phyloP scores from a whole-genome alignment of 2,888 invertebrate species.

The Napeogenes inachia region DNA sequence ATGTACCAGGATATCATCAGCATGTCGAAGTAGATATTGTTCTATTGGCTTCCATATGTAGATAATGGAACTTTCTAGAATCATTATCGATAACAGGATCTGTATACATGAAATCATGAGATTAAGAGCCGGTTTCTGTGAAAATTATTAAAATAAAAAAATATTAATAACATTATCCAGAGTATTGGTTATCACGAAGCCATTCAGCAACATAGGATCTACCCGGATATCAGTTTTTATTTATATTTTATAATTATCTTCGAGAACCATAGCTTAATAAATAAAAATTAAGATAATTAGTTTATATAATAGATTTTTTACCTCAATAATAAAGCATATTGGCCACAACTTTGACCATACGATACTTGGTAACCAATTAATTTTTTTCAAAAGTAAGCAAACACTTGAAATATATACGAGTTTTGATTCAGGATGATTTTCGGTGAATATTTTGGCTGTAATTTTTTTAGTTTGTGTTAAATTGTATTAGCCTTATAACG shows the following conservation, averaged over 20 bases:
- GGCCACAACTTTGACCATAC: constrained; percentile 26
- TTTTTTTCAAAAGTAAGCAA: constrained; percentile 40
- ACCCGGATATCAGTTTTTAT: too few relatives aligned
- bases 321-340: constrained; percentile 24
- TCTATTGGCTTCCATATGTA: constrained; percentile 46
- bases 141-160: too few relatives aligned
- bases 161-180: too few relatives aligned
- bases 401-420: constrained; percentile 43
- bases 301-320: background rate
- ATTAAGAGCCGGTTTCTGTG: too few relatives aligned
- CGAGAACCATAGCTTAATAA: too few relatives aligned
- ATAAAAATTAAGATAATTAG: background rate
- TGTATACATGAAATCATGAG: background rate
- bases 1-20: constrained; percentile 48
- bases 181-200: too few relatives aligned
- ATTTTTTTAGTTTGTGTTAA: constrained; percentile 13
- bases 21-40: constrained; percentile 39
- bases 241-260: too few relatives aligned
- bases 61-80: constrained; percentile 45
- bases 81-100: constrained; percentile 11
- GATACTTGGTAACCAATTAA: constrained; percentile 36
- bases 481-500: background rate
- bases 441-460: constrained; percentile 39
- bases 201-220: too few relatives aligned
- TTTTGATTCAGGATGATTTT: constrained; percentile 42